Base-by-base conservation (phyloP, 2,888 invertebrate genomes). In the Ctena decussata region DNA sequence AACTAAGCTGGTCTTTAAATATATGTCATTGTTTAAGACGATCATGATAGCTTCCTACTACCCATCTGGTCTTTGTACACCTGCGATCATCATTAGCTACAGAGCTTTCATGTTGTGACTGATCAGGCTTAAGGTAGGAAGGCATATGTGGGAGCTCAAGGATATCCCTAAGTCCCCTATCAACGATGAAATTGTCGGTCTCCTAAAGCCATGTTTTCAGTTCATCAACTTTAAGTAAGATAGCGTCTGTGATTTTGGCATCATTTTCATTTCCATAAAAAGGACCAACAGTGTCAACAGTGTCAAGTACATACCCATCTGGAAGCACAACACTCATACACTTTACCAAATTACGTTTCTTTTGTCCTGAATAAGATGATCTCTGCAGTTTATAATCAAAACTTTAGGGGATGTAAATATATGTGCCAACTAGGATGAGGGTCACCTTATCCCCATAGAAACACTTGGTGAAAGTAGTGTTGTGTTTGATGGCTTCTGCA, bases 41-140 rank as follows among this genome's bases (percentile, higher is more conserved):
- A n/a, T n/a, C n/a, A n/a, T 77, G 77, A 60, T 70, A 77, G 44
- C 70, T 70, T 27, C 70, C 77, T 0, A 77, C 77, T 12, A 77
- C 70, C 70, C 70, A 77, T 41, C 70, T 41, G 44, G 49, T 46
- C 37, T 39, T 77, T 11, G 65, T 44, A 44, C 73, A 73, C 73
- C 12, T 32, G 44, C 73, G 73, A 46, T 73, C 73, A 27, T 18
- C 30, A 18, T 73, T 73, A 15, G 73, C 46, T 44, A 6, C 44
- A 46, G 46, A 30, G 30, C 15, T 49, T 35, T 69, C 69, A 21
- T 70, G 27, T 70, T 77, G 77, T 15, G 77, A 70, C 32, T 70
- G 46, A 30, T 70, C 69, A 30, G 69, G 21, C 69, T 12, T 39
- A 27, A 21, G 46, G n/a, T n/a, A 76, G 30, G 30, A 44, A 15